Evolutionary conservation across 2,888 invertebrate species (phyloP), one percentile per base, ranked within the genome.

Genomic region (Dolichopus griseipennis): DNA sequence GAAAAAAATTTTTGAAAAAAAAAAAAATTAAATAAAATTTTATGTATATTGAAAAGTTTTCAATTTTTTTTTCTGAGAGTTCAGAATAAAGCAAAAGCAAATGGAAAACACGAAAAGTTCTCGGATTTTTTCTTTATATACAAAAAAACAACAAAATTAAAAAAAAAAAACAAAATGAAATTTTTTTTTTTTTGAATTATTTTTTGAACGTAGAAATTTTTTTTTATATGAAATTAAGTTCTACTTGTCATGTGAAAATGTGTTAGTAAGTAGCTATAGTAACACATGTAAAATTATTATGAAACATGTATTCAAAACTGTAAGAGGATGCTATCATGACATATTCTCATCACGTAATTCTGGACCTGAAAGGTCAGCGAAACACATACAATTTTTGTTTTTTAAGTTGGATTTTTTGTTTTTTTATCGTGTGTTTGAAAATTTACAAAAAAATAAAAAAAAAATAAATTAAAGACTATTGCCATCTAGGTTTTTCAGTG

Each of bases 291-390:
- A 18, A 18, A 52, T 52, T 43, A 43, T 43, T 52, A 52, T 27
- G 27, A 27, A 27, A 27, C 27, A 27, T 27, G 27, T 27, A 27
- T 27, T 27, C 27, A 27, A 27, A 27, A 27, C 27, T 27, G n/a
- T n/a, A 4, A 27, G 27, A 27, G 27, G 27, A 27, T 27, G 37
- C 8, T 37, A 12, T 37, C 37, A 37, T 37, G 37, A 37, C 37
- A 18, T 52, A 52, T 52, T 52, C 52, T 52, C n/a, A 52, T 52
- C 52, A 52, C 52, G 52, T 52, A 52, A 18, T 52, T n/a, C 52
- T 52, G 52, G 52, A 52, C 52, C 18, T 52, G 52, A 52, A 52
- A 52, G 52, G 52, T 52, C 52, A 52, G 52, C 52, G n/a, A 52
- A 52, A 18, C 52, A 52, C 6, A 7, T 52, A 52, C 5, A 52